Conservation (phyloP, 2,797 vertebrate species). For the Tenualosa thibaudeaui region DNA sequence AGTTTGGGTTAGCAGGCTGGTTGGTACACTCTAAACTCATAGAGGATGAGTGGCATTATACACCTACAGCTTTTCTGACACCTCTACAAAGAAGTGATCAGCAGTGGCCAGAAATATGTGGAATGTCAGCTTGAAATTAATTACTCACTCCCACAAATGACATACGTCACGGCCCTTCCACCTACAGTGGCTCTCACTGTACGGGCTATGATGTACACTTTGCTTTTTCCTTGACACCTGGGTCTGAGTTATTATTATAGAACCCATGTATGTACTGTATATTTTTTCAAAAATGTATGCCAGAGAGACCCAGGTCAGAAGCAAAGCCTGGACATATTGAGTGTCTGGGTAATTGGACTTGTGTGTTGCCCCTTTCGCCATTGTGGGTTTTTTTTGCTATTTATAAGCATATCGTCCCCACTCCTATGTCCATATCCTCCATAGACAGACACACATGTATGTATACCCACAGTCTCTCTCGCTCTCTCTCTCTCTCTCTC, state of each 20-base stretch:
- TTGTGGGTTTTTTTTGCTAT: background rate
- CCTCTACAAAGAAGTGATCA: background rate
- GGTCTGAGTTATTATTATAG: background rate
- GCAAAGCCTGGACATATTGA: background rate
- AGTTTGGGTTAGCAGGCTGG: background rate
- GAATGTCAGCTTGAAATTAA: constrained; percentile 5
- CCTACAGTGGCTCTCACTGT: background rate
- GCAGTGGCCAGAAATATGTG: background rate
- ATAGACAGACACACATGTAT: background rate
- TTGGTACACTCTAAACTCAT: no score
- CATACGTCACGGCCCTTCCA: background rate
- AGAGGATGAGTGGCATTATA: background rate
- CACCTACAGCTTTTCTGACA: background rate
- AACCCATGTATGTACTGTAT: background rate
- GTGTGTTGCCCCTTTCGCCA: background rate
- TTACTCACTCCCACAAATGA: constrained; percentile 1
- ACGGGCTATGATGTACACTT: background rate
- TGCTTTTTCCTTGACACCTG: background rate
- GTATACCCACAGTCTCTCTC: background rate
- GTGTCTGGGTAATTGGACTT: background rate
- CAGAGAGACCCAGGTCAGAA: background rate
- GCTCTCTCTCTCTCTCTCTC: no score
- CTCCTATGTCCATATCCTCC: background rate
- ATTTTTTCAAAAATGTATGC: background rate
- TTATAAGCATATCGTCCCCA: background rate